A percentile compares a stretch with the other conserved stretches of the same genome.
Evolutionary conservation across 2,113 vertebrate genomes (phyloP).

Genomic region (Platysteira castanea): DNA sequence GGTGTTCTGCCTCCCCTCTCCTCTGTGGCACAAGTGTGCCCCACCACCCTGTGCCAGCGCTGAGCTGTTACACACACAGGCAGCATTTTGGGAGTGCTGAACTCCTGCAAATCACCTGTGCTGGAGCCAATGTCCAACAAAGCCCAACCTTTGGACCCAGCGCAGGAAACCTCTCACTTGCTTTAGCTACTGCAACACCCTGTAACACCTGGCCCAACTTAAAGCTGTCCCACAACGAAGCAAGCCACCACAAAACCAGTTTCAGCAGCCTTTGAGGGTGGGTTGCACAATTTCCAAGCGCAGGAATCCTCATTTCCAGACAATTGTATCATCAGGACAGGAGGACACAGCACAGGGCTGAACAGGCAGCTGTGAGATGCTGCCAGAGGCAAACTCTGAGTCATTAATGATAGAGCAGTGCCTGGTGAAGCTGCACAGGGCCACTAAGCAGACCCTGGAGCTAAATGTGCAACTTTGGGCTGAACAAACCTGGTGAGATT

Average conservation of each 20-base stretch:
- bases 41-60: fast-evolving
- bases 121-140: background rate
- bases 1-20: background rate
- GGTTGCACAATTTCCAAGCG: background rate
- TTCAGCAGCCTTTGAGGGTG: background rate
- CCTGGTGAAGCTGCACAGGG: background rate
- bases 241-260: background rate
- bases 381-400: background rate
- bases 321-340: background rate
- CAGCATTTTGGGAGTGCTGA: background rate
- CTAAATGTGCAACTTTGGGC: background rate
- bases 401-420: background rate
- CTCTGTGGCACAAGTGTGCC: fast-evolving
- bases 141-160: background rate
- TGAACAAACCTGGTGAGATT: background rate
- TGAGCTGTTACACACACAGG: background rate
- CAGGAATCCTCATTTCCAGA: background rate
- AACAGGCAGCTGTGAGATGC: background rate
- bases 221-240: background rate
- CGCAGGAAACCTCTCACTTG: background rate
- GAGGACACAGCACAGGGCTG: background rate
- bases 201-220: no score
- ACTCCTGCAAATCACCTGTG: background rate
- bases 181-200: background rate
- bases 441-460: background rate